These are phyloP conservation scores for Crossocerus cetratus DNA, from an alignment of 2,888 invertebrate species.

Conservation along the genomic window DNA sequence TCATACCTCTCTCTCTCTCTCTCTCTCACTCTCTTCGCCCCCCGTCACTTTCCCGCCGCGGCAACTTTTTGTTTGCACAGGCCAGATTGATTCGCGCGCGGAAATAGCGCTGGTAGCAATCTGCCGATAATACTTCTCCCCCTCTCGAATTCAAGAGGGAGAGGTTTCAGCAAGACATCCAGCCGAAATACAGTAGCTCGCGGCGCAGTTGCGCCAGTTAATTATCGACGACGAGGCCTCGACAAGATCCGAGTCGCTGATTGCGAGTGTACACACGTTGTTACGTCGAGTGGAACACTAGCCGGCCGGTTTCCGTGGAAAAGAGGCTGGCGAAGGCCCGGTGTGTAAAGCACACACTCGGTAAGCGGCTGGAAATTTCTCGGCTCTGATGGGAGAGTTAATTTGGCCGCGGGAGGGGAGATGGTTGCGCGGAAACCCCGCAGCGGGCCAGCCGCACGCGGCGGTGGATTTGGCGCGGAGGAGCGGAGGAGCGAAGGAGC, in stretches of 20 bases:
- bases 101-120: neutral
- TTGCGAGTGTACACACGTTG: neutral
- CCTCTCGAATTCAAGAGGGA: neutral
- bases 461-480: conserved; percentile 38
- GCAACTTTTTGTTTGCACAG: conserved; percentile 40
- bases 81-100: conserved; percentile 14
- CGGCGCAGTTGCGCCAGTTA: conserved; percentile 55
- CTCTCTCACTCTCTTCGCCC: neutral
- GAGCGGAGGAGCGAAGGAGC: neutral
- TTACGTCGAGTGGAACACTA: neutral
- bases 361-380: neutral
- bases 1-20: neutral
- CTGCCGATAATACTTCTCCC: neutral
- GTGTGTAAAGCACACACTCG: too few species aligned
- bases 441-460: conserved; percentile 39
- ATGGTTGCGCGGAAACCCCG: conserved; percentile 59
- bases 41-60: conserved; percentile 4
- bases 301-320: neutral
- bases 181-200: conserved; percentile 34
- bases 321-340: neutral
- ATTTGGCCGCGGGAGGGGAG: conserved; percentile 18
- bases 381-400: neutral
- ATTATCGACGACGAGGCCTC: conserved; percentile 33
- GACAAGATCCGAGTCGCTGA: conserved; percentile 34
- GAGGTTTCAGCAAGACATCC: neutral